Conservation (phyloP, 2,888 invertebrate genomes). For the Harpalus rufipes region DNA sequence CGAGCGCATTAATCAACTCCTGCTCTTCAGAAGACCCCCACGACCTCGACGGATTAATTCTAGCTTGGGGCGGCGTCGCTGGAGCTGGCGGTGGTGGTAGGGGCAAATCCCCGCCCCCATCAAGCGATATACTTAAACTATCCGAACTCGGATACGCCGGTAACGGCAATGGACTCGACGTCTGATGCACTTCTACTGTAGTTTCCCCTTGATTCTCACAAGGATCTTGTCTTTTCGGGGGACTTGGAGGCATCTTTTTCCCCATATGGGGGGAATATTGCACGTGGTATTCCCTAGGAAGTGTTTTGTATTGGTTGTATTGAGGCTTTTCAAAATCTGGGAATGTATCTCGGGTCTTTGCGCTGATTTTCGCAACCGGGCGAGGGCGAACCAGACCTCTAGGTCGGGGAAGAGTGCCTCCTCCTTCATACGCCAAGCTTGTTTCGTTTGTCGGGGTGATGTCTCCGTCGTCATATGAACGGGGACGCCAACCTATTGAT, state of each 20-base stretch:
- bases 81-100: conserved; percentile 83
- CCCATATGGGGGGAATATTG: conserved; percentile 85
- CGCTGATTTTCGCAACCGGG: conserved; percentile 87
- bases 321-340: conserved; percentile 77
- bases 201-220: conserved; percentile 74
- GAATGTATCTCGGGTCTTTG: conserved; percentile 78
- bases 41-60: conserved; percentile 79
- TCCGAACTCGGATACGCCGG: conserved; percentile 84
- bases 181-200: conserved; percentile 77
- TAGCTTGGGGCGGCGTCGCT: conserved; percentile 81
- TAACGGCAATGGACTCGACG: conserved; percentile 81
- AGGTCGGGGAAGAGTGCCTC: conserved; percentile 92
- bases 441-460: conserved; percentile 93
- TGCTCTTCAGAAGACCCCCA: conserved; percentile 80
- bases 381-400: conserved; percentile 89
- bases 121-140: conserved; percentile 81
- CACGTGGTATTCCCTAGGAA: conserved; percentile 78
- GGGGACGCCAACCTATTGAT: conserved; percentile 77
- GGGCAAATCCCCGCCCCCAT: conserved; percentile 80
- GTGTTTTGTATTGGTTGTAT: conserved; percentile 78
- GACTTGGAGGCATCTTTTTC: conserved; percentile 89
- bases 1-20: conserved; percentile 76
- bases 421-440: conserved; percentile 81
- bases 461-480: conserved; percentile 93
- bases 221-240: conserved; percentile 84